These are phyloP conservation scores for Cladopsammia gracilis DNA, from an alignment of 64 coral and sea anemone genomes.

Conservation along the genomic window DNA sequence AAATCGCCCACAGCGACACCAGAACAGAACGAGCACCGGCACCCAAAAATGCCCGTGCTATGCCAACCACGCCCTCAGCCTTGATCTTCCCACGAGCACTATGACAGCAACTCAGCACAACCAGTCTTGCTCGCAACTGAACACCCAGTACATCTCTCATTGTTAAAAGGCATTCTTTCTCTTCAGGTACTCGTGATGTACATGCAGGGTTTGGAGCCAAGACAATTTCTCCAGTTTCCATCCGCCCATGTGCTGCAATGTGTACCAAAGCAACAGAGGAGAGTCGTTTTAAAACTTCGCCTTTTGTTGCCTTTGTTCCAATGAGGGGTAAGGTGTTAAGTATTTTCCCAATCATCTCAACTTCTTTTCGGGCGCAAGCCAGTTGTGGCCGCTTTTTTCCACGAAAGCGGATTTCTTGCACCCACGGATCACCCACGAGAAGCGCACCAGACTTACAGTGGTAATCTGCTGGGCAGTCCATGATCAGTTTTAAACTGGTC, in stretches of 20 bases:
- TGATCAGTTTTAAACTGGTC: no score
- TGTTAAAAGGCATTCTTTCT: constrained; percentile 8
- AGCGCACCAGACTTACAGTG: neutral
- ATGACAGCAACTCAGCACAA: constrained; percentile 36
- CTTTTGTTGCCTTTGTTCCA: no score
- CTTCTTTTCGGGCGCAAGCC: neutral
- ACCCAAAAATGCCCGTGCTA: neutral
- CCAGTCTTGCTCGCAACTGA: constrained; percentile 16
- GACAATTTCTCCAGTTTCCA: neutral
- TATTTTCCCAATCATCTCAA: no score
- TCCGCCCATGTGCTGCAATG: no score
- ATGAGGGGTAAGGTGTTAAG: no score
- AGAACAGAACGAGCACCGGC: constrained; percentile 49
- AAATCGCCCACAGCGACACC: constrained; percentile 15
- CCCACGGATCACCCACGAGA: constrained; percentile 23
- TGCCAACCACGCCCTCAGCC: constrained; percentile 40
- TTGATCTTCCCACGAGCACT: constrained; percentile 43
- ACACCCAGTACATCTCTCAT: constrained; percentile 11
- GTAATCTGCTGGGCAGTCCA: no score
- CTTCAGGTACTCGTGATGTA: no score
- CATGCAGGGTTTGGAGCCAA: no score
- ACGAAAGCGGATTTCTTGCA: no score
- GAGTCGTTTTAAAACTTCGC: no score
- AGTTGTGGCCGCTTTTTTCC: neutral
- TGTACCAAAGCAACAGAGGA: no score